Conservation (phyloP, 2,888 invertebrate species). For the Aporophyla lueneburgensis region DNA sequence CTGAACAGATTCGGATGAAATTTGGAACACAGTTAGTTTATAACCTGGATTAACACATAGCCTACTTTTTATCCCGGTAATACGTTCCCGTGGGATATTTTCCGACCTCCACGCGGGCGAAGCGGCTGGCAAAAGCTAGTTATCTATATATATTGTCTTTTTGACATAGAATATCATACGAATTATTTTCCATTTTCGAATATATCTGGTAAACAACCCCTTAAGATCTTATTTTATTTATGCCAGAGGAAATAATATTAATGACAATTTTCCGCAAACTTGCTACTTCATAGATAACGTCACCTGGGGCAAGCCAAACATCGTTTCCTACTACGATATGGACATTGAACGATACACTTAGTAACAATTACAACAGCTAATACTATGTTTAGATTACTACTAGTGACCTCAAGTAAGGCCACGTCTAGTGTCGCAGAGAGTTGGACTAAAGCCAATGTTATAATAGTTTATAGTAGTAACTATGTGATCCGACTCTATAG, state of each 20-base stretch:
- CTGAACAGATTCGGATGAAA: too few relatives aligned
- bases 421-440: slow-evolving; percentile 82
- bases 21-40: too few relatives aligned
- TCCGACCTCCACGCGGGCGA: too few relatives aligned
- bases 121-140: too few relatives aligned
- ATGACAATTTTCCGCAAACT: not conserved
- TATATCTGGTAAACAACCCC: too few relatives aligned
- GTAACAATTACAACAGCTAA: slow-evolving; percentile 67
- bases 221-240: not conserved
- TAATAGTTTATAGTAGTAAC: slow-evolving; percentile 67
- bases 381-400: slow-evolving; percentile 81
- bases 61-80: too few relatives aligned
- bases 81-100: too few relatives aligned
- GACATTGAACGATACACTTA: slow-evolving; percentile 58
- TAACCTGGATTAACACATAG: too few relatives aligned
- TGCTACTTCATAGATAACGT: not conserved
- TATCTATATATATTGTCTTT: too few relatives aligned
- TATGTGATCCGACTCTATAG: slow-evolving; percentile 71
- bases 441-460: slow-evolving; percentile 83
- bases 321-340: slow-evolving; percentile 17
- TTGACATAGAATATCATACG: too few relatives aligned
- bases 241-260: not conserved
- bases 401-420: slow-evolving; percentile 86
- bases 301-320: not conserved
- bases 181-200: too few relatives aligned